Evolutionary conservation across 2,888 invertebrate genomes (phyloP), one percentile per base, ranked within the genome.

Genomic region (Sinotaia quadrata): DNA sequence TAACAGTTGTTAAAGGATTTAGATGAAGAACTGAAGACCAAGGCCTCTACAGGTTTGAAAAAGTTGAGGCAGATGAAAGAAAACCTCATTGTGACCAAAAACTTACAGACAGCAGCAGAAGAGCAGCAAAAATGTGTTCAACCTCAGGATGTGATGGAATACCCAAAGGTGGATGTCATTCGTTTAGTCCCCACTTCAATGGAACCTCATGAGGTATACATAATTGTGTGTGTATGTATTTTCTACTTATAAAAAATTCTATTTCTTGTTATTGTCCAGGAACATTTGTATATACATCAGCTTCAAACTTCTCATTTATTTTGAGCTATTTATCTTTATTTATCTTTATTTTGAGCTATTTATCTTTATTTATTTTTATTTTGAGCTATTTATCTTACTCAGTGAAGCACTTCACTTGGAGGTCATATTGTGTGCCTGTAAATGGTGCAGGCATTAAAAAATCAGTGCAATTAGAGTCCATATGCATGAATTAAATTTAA

Each of bases 101-200:
- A 27, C 54, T 15, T 49, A 68, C 33, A 34, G 27, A 21, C 18
- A 29, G 54, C 47, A 29, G 68, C 59, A 3, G 69, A 67, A n/a
- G 47, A 56, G 27, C 52, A 31, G 27, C 36, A 51, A 21, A 69
- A 59, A 27, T 15, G 1, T 2, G 12, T 33, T 12, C 29, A 10
- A 1, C 59, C 47, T n/a, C 47, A 63, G 27, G 81, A 83, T 37
- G 72, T 76, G 54, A 81, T 81, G 29, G 76, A 78, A 69, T 84
- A 78, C 68, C 86, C 86, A 10, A 85, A 85, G 65, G 80, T 87
- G 58, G 82, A 85, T 68, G 69, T 85, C 18, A 77, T 83, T n/a
- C 74, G 78, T n/a, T 65, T 87, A 15, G 79, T 80, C 65, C 85
- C 86, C 8, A 83, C 82, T n/a, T 81, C 82, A 4, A 73, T 85